These are phyloP conservation scores for Mustela lutreola DNA, from an alignment of 2,113 vertebrate genomes.

Conservation along the genomic window DNA sequence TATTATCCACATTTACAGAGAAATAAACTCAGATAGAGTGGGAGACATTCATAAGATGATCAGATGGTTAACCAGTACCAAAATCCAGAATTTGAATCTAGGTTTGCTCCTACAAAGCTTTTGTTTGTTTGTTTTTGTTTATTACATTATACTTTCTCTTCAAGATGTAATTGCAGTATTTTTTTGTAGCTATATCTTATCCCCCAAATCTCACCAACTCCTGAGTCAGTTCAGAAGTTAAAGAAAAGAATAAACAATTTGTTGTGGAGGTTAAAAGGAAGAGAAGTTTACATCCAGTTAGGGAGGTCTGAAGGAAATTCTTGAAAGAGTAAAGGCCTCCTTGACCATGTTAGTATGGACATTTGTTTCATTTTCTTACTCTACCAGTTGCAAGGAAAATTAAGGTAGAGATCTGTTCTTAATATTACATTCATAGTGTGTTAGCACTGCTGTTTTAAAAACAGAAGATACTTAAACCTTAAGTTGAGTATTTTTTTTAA, in stretches of 20 bases:
- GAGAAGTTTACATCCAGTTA: not conserved
- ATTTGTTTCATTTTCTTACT: not conserved
- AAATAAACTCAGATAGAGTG: not conserved
- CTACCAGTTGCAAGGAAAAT: not conserved
- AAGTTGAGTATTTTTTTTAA: not conserved
- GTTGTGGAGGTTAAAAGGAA: not conserved
- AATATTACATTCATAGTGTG: not conserved
- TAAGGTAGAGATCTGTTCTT: not conserved
- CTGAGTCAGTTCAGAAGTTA: slow-evolving; percentile 2
- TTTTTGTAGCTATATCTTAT: not conserved
- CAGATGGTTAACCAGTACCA: not conserved
- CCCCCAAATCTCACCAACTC: not conserved
- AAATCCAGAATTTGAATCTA: slow-evolving; percentile 3
- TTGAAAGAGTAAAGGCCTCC: not conserved
- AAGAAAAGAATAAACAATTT: not conserved
- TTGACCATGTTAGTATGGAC: not conserved
- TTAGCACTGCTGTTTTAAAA: not conserved
- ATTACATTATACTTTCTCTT: not conserved
- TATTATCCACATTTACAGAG: not conserved
- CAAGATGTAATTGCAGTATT: not conserved
- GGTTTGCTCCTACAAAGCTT: not conserved
- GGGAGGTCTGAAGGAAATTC: not conserved
- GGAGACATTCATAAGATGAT: not conserved
- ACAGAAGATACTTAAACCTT: not conserved
- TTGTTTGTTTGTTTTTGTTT: not conserved